Conservation (phyloP, 2,797 vertebrate species). For the Oryzias dopingdopingensis region DNA sequence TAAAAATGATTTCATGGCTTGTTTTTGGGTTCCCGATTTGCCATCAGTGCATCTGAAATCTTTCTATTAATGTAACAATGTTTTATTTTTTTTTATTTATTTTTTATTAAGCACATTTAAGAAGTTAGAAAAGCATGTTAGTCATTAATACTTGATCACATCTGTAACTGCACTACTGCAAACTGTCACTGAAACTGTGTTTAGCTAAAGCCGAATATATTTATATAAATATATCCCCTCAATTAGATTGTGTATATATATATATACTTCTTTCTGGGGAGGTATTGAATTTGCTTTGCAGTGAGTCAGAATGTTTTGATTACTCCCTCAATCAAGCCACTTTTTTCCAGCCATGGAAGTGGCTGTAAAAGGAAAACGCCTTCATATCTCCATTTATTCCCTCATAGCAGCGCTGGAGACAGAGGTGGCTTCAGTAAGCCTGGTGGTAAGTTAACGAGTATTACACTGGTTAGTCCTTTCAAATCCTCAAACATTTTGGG, state of each 20-base stretch:
- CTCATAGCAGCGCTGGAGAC: conserved; percentile 99
- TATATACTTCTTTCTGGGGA: conserved; percentile 41
- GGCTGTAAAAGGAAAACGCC: conserved; percentile 98
- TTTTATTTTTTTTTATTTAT: conserved; percentile 27
- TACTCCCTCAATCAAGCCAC: conserved; percentile 93
- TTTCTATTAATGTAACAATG: conserved; percentile 57
- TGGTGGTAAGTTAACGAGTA: conserved; percentile 99
- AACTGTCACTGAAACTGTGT: conserved; percentile 60
- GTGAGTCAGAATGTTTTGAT: conserved; percentile 88
- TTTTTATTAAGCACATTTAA: conserved; percentile 39
- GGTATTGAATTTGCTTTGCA: conserved; percentile 54
- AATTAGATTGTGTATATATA: conserved; percentile 53
- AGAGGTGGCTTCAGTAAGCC: conserved; percentile 99
- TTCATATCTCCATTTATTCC: conserved; percentile 99
- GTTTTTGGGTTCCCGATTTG: conserved; percentile 24
- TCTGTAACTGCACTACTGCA: conserved; percentile 55
- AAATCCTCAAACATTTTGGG: conserved; percentile 66
- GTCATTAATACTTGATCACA: conserved; percentile 27
- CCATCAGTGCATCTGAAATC: conserved; percentile 71
- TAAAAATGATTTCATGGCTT: conserved; percentile 18
- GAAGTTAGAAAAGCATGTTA: conserved; percentile 52
- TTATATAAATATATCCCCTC: conserved; percentile 35
- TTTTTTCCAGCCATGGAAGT: conserved; percentile 94
- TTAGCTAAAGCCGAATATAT: conserved; percentile 26
- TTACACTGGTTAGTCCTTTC: conserved; percentile 99